Percentiles rank a stretch among this genome's conserved stretches.
phyloP scores from a whole-genome alignment of 2,797 vertebrate species.

The Bovichtus variegatus region DNA sequence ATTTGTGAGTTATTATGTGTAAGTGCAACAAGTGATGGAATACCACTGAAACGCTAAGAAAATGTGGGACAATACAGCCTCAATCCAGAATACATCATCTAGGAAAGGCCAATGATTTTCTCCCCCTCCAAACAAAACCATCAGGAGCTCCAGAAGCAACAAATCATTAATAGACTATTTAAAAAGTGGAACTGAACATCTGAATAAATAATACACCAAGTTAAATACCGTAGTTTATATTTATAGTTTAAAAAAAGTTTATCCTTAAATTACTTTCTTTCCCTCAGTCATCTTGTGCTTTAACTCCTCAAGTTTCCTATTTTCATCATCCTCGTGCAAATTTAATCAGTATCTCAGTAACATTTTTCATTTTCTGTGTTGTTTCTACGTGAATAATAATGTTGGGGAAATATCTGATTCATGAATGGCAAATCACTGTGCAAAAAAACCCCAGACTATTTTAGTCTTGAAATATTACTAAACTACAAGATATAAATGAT shows the following conservation, averaged over 20 bases:
- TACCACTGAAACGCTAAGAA: conserved; percentile 37
- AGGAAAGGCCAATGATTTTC: conserved; percentile 40
- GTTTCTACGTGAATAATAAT: conserved; percentile 3
- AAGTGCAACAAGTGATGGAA: conserved; percentile 48
- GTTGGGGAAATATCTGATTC: not conserved
- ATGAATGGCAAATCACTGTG: conserved; percentile 1
- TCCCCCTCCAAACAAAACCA: conserved; percentile 31
- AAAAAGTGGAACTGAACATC: conserved; percentile 4
- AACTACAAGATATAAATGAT: not conserved
- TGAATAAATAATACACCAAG: conserved; percentile 3
- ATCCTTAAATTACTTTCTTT: conserved; percentile 8
- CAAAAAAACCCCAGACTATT: conserved; percentile 12
- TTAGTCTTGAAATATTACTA: conserved; percentile 1
- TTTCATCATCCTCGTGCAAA: conserved; percentile 6
- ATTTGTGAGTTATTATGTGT: too few relatives aligned
- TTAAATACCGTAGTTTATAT: not conserved
- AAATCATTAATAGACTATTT: conserved; percentile 23
- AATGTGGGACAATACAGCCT: conserved; percentile 61
- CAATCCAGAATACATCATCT: conserved; percentile 66
- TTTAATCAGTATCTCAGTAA: conserved; percentile 22
- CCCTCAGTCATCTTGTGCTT: conserved; percentile 11
- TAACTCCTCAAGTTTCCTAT: not conserved
- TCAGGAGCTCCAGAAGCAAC: conserved; percentile 11
- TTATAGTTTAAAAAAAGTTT: not conserved
- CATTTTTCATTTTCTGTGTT: conserved; percentile 31